Percentiles rank a stretch among this genome's conserved stretches.
These are phyloP conservation scores for Laticauda colubrina DNA, from an alignment of 2,113 vertebrate species.

Conservation along the genomic window DNA sequence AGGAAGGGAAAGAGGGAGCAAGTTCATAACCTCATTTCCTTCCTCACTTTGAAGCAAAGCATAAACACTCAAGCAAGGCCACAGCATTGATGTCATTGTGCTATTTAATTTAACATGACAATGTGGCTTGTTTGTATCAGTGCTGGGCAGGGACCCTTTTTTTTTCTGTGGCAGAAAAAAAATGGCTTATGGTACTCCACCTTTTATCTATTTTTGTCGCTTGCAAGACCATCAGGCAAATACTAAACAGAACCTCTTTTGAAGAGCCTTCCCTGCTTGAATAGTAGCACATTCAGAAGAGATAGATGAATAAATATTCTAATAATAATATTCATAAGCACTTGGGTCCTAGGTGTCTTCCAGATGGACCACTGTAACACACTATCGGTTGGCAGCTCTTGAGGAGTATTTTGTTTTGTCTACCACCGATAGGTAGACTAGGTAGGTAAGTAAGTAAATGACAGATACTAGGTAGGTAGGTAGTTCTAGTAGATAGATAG, in stretches of 20 bases:
- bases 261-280: not conserved
- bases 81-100: not conserved
- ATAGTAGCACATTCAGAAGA: not conserved
- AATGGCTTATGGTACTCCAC: not conserved
- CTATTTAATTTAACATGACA: constrained; percentile 17
- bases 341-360: not conserved
- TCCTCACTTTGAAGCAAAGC: not conserved
- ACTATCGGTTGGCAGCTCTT: not conserved
- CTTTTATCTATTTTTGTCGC: not conserved
- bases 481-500: no score
- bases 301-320: not conserved
- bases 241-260: not conserved
- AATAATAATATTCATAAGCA: not conserved
- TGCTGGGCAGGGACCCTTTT: not conserved
- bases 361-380: not conserved
- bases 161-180: not conserved
- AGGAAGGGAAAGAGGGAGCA: constrained; percentile 2
- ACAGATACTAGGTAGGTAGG: not conserved
- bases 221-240: not conserved
- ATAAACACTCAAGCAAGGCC: constrained; percentile 14
- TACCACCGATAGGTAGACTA: not conserved
- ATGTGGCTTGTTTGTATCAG: not conserved
- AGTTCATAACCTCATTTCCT: constrained; percentile 23
- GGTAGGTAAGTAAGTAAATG: not conserved
- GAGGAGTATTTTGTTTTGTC: not conserved